These are phyloP conservation scores for Hemicrepidius hirtus DNA, from an alignment of 2,888 invertebrate genomes.

Conservation along the genomic window DNA sequence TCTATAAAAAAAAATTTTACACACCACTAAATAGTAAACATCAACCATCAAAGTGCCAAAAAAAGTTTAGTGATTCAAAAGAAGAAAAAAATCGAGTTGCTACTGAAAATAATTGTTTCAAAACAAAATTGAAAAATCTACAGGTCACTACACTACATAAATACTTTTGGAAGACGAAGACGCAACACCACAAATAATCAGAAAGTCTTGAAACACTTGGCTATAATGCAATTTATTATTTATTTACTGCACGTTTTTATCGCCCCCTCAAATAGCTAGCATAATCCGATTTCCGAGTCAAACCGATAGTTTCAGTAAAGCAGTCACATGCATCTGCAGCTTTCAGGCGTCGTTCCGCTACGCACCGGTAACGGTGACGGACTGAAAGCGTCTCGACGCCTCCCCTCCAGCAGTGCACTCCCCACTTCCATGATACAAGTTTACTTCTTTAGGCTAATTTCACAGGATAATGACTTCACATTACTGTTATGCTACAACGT, in stretches of 20 bases:
- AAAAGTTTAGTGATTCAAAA: no score
- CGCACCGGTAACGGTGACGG: constrained; percentile 60
- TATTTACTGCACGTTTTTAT: background rate
- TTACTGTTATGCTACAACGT: constrained; percentile 43
- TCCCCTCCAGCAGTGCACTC: constrained; percentile 54
- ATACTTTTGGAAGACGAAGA: background rate
- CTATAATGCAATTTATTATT: no score
- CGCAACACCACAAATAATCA: no score
- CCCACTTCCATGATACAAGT: constrained; percentile 44
- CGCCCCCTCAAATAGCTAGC: background rate
- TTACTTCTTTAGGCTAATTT: constrained; percentile 50
- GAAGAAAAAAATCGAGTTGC: no score
- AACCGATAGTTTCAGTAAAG: constrained; percentile 29
- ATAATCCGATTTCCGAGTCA: background rate
- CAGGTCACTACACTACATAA: background rate
- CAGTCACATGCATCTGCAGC: constrained; percentile 36
- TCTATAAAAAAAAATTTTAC: no score
- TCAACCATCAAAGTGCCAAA: no score
- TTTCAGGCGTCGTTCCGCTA: constrained; percentile 54
- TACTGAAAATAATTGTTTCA: no score
- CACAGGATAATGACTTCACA: constrained; percentile 50
- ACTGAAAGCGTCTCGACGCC: constrained; percentile 64
- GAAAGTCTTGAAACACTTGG: no score
- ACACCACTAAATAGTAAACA: no score
- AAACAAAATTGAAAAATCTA: no score